Evolutionary conservation across 2,113 vertebrate species (phyloP).

Genomic region (Grammomys dolichurus): DNA sequence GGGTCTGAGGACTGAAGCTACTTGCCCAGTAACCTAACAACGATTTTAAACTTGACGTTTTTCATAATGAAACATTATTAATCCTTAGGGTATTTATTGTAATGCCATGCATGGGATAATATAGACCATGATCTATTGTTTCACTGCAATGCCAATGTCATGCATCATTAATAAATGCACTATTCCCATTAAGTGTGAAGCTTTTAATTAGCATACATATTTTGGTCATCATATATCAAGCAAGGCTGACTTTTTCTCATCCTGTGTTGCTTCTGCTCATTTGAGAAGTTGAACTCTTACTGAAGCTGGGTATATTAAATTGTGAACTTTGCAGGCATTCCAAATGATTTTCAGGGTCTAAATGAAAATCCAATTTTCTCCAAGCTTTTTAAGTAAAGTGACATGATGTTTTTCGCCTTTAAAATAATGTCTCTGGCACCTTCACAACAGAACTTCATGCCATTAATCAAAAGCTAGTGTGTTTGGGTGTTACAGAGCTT

Average conservation of each 20-base stretch:
- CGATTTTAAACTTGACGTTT: slow-evolving; percentile 70
- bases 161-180: slow-evolving; percentile 80
- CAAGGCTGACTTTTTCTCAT: slow-evolving; percentile 60
- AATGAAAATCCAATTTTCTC: slow-evolving; percentile 58
- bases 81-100: slow-evolving; percentile 67
- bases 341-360: slow-evolving; percentile 71
- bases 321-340: slow-evolving; percentile 30
- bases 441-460: slow-evolving; percentile 37
- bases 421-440: slow-evolving; percentile 57
- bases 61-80: slow-evolving; percentile 73
- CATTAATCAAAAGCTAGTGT: slow-evolving; percentile 3
- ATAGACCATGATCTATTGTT: slow-evolving; percentile 72
- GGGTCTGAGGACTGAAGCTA: slow-evolving; percentile 52
- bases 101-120: slow-evolving; percentile 65
- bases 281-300: slow-evolving; percentile 66
- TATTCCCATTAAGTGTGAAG: slow-evolving; percentile 76
- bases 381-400: slow-evolving; percentile 59
- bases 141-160: slow-evolving; percentile 63
- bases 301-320: slow-evolving; percentile 52
- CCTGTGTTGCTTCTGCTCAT: slow-evolving; percentile 66
- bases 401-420: slow-evolving; percentile 43
- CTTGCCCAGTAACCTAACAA: slow-evolving; percentile 65
- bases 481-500: slow-evolving; percentile 12
- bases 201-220: slow-evolving; percentile 80
- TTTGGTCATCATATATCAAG: slow-evolving; percentile 76